Evolutionary conservation across 2,113 vertebrate species (phyloP), one percentile per base, ranked within the genome.

Genomic region (Podarcis muralis): DNA sequence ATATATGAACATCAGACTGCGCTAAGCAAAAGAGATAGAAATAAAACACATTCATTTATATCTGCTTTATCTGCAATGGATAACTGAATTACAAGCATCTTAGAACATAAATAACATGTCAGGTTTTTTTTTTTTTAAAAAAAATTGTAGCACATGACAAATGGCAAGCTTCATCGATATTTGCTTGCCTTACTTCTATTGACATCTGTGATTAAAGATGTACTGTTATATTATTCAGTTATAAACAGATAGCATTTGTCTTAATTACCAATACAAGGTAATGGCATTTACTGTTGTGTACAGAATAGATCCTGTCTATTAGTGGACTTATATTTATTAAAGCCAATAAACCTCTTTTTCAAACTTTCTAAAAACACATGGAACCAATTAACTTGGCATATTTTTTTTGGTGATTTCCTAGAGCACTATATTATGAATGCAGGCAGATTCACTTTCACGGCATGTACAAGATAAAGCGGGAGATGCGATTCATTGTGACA

Each of bases 51-150:
- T n/a, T n/a, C 6, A 35, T 53, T 69, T 16, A 84, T 12, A 84
- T 57, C n/a, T 85, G 32, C 53, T 62, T 85, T 35, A 90, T 83
- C 6, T 27, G 8, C 72, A 35, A 1, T 2, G 3, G 25, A 90
- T 80, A 82, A 83, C 59, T 76, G 78, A 53, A 40, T 18, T 65
- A 2, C 1, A 92, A 5, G 32, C 81, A 83, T 83, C 6, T 85
- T 27, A 87, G 91, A 20, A 84, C 87, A 57, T 35, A 16, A 48
- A 40, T 53, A 2, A 0, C 69, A 0, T 62, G 85, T 20, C 88
- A 85, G 0, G 48, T 48, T 1, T 11, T 11, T 48, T 0, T 0
- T 78, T 76, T 12, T 27, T 37, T 12, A 5, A 4, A 2, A 43
- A 76, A n/a, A 82, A 43, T 43, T 22, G 1, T 74, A 90, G 40